These are phyloP conservation scores for Amniataba percoides DNA, from an alignment of 2,797 vertebrate genomes.

Conservation along the genomic window DNA sequence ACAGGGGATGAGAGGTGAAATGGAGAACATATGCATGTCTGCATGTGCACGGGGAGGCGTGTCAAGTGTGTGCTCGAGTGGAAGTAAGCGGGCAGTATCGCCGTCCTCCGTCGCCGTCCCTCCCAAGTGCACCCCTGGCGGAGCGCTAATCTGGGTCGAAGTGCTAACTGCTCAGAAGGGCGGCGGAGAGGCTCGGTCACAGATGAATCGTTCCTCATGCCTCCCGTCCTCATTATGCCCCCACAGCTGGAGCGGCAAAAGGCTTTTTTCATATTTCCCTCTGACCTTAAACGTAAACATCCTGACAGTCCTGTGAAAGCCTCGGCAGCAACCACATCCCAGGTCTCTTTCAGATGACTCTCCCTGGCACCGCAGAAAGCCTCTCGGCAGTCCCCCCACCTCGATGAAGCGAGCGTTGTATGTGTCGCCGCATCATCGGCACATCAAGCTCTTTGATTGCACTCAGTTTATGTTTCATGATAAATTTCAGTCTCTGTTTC, in stretches of 20 bases:
- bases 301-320: slow-evolving; percentile 12
- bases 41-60: slow-evolving; percentile 18
- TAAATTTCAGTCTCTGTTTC: slow-evolving; percentile 20
- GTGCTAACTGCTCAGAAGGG: slow-evolving; percentile 79
- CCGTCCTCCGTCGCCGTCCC: slow-evolving; percentile 60
- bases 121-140: slow-evolving; percentile 70
- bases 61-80: slow-evolving; percentile 61
- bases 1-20: slow-evolving; percentile 30
- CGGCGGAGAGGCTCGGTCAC: slow-evolving; percentile 71
- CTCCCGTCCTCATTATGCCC: slow-evolving; percentile 70
- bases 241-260: slow-evolving; percentile 48
- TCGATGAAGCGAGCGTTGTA: not conserved
- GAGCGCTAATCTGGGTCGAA: slow-evolving; percentile 85
- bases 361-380: not conserved
- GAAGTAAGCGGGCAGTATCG: slow-evolving; percentile 58
- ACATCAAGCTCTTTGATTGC: slow-evolving; percentile 41
- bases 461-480: slow-evolving; percentile 31
- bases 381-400: not conserved
- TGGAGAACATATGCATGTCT: slow-evolving; percentile 35
- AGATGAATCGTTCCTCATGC: slow-evolving; percentile 73
- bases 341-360: not conserved
- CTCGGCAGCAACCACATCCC: not conserved
- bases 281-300: slow-evolving; percentile 67
- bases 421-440: slow-evolving; percentile 40
- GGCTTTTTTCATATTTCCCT: slow-evolving; percentile 50